Base-by-base conservation (phyloP, 1,140 invertebrate species). In the Drosophila sp. region DNA sequence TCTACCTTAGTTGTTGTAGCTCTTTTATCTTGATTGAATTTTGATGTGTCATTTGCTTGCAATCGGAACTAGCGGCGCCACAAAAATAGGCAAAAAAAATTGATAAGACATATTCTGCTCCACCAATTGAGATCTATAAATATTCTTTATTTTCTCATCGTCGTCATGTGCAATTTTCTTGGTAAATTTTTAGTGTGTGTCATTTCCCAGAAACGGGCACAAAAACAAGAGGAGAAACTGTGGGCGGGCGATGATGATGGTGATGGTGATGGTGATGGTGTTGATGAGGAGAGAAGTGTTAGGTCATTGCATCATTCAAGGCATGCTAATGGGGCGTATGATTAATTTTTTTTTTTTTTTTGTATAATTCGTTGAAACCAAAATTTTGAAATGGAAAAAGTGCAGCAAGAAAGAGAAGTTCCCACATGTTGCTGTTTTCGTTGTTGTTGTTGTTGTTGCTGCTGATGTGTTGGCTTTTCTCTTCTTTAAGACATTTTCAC, bases 311-410 rank as follows among this genome's bases (percentile, higher is more conserved):
- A 80, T 86, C 83, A 86, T 87, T 47, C 23, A 25, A 47, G 44
- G 44, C 32, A 30, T 44, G 47, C 79, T 81, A 87, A 86, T 86
- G 84, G 83, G 81, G 83, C 83, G 83, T 86, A 86, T 86, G 84
- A 86, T 86, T 87, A 86, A 86, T 86, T 86, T 87, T 50, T 63
- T 50, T 25, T 69, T 44, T 54, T 54, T 30, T 30, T 54, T 54
- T n/a, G 33, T 40, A 35, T 23, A 41, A 44, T 57, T 23, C 11
- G 38, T 40, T 32, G 44, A 66, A 66, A 64, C 25, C 4, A 38
- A 73, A 44, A 73, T 60, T 54, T 17, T 62, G 62, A 61, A 58
- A 61, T 66, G 40, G 35, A 55, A 50, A 41, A 17, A 65, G 27
- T 54, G 50, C 44, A 55, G 7, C 60, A 25, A 61, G 25, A 23